phyloP scores from a whole-genome alignment of 2,888 invertebrate species.

The Dryadula phaetusa region DNA sequence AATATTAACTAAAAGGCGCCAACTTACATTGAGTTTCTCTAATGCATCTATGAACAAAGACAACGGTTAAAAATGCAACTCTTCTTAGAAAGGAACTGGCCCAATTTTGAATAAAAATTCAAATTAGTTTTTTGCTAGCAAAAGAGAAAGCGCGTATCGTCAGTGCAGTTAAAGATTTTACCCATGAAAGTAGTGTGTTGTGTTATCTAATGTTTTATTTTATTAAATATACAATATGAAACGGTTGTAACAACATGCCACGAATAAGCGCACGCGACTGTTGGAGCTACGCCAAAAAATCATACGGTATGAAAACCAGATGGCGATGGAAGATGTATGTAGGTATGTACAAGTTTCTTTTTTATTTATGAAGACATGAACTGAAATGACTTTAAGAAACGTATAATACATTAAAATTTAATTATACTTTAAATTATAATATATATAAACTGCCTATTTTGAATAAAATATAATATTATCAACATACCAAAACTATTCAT shows the following conservation, averaged over 20 bases:
- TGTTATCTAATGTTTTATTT: constrained; percentile 50
- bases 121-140: constrained; percentile 77
- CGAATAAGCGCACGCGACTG: constrained; percentile 48
- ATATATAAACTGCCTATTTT: background rate
- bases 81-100: constrained; percentile 71
- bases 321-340: constrained; percentile 53
- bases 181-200: constrained; percentile 68
- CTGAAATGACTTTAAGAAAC: background rate
- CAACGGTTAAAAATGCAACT: constrained; percentile 25
- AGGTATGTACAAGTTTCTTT: constrained; percentile 23
- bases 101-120: constrained; percentile 79
- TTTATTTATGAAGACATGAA: background rate
- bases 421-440: background rate
- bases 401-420: background rate
- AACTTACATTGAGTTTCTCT: background rate
- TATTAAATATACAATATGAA: constrained; percentile 30
- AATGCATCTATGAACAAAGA: background rate
- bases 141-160: constrained; percentile 71
- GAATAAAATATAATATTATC: no score
- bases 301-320: constrained; percentile 58
- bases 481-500: no score
- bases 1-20: background rate
- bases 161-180: constrained; percentile 70
- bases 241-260: constrained; percentile 12
- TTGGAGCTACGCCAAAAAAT: constrained; percentile 60